Conservation (phyloP, 2,888 invertebrate genomes). For the Agonopterix subpropinquella region DNA sequence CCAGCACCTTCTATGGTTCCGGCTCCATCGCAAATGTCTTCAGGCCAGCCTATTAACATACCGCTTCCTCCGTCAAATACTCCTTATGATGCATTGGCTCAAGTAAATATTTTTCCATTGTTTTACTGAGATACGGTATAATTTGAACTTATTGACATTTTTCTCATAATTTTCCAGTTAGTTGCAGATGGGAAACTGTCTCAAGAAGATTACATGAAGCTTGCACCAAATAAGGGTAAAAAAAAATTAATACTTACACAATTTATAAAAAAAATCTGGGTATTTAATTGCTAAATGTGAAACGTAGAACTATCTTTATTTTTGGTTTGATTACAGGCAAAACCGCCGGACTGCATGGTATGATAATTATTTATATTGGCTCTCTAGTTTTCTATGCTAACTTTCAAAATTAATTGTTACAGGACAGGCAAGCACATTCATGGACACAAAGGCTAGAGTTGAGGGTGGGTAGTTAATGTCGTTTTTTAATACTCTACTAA, state of each 20-base stretch:
- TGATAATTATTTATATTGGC: slow-evolving; percentile 1
- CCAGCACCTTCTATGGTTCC: slow-evolving; percentile 25
- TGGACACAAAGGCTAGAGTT: slow-evolving; percentile 40
- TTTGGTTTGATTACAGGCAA: slow-evolving; percentile 9
- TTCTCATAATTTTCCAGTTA: slow-evolving; percentile 54
- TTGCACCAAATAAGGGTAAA: slow-evolving; percentile 63
- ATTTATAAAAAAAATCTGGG: neutral
- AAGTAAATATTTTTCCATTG: slow-evolving; percentile 39
- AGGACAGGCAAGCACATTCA: slow-evolving; percentile 33
- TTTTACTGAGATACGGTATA: neutral
- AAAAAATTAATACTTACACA: neutral
- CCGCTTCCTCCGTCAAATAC: slow-evolving; percentile 16
- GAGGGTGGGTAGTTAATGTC: slow-evolving; percentile 43
- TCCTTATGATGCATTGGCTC: slow-evolving; percentile 59
- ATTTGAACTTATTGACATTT: neutral
- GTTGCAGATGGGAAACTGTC: slow-evolving; percentile 66
- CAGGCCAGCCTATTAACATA: slow-evolving; percentile 11
- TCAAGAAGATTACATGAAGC: slow-evolving; percentile 61
- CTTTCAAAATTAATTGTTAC: slow-evolving; percentile 30
- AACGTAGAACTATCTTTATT: neutral
- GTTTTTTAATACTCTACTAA: neutral
- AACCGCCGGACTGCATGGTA: slow-evolving; percentile 4
- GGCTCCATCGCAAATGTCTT: slow-evolving; percentile 26
- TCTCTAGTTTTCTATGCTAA: neutral
- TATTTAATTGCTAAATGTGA: neutral